Percentiles rank a stretch among this genome's conserved stretches.
phyloP scores from a whole-genome alignment of 2,888 invertebrate species.

The Xestobium rufovillosum region DNA sequence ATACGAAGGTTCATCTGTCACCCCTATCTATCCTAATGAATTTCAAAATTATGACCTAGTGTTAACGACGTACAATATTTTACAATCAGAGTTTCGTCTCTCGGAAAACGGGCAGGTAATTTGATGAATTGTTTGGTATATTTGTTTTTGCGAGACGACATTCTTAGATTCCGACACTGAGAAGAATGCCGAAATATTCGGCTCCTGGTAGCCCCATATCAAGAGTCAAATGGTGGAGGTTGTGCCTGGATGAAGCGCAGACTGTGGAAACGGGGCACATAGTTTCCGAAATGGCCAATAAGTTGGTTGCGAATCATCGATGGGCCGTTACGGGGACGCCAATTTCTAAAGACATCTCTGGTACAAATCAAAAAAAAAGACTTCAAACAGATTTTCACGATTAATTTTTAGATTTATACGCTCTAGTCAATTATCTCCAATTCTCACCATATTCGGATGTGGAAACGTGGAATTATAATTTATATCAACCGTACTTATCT shows the following conservation, averaged over 20 bases:
- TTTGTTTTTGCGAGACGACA: no score
- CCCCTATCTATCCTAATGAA: slow-evolving; percentile 54
- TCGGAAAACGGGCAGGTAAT: slow-evolving; percentile 45
- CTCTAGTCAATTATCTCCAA: slow-evolving; percentile 54
- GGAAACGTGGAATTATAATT: slow-evolving; percentile 47
- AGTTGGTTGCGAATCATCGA: slow-evolving; percentile 52
- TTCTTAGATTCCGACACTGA: slow-evolving; percentile 33
- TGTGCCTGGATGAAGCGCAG: slow-evolving; percentile 75
- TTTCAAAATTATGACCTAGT: slow-evolving; percentile 63
- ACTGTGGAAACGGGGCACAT: slow-evolving; percentile 59
- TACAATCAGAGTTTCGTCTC: slow-evolving; percentile 56
- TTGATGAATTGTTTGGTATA: no score
- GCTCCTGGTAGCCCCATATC: slow-evolving; percentile 59
- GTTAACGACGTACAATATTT: slow-evolving; percentile 60
- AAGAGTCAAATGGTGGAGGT: slow-evolving; percentile 67
- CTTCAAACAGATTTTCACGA: neutral
- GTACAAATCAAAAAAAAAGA: slow-evolving; percentile 23
- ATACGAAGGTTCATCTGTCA: slow-evolving; percentile 45
- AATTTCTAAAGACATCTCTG: slow-evolving; percentile 40
- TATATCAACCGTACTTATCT: slow-evolving; percentile 47
- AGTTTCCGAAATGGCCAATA: slow-evolving; percentile 56
- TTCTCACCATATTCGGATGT: slow-evolving; percentile 49
- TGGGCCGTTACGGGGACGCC: slow-evolving; percentile 72
- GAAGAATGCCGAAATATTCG: slow-evolving; percentile 56
- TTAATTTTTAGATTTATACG: slow-evolving; percentile 41